These are phyloP conservation scores for Pandemis corylana DNA, from an alignment of 2,888 invertebrate species.

Conservation along the genomic window DNA sequence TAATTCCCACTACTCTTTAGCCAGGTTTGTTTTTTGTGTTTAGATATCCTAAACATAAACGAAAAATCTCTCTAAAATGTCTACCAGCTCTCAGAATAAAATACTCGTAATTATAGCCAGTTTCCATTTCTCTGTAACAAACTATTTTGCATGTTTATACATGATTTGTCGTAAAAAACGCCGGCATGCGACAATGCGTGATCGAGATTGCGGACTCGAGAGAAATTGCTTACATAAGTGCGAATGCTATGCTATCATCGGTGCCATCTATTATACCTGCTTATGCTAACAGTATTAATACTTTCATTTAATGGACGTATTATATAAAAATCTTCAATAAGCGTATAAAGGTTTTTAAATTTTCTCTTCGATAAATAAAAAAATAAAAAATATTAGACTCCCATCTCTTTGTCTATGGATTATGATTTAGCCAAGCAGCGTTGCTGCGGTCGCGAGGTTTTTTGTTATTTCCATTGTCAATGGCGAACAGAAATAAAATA, in stretches of 20 bases:
- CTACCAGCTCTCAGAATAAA: background rate
- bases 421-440: background rate
- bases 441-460: background rate
- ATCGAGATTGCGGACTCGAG: slow-evolving; percentile 13
- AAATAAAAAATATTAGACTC: background rate
- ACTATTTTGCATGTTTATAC: slow-evolving; percentile 28
- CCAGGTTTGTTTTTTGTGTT: too few species aligned
- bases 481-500: background rate
- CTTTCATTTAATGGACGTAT: background rate
- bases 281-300: background rate
- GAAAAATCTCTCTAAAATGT: too few species aligned
- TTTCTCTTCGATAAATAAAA: background rate
- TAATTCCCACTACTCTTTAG: too few species aligned
- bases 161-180: slow-evolving; percentile 17
- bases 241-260: slow-evolving; percentile 30
- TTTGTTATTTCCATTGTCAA: background rate
- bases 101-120: background rate
- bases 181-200: slow-evolving; percentile 36
- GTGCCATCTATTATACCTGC: slow-evolving; percentile 25
- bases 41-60: too few species aligned
- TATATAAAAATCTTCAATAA: background rate
- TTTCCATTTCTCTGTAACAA: slow-evolving; percentile 29
- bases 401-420: too few species aligned
- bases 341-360: background rate
- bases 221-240: slow-evolving; percentile 41